These are phyloP conservation scores for Microtus obscurus DNA, from an alignment of 2,797 vertebrate genomes.

Conservation along the genomic window DNA sequence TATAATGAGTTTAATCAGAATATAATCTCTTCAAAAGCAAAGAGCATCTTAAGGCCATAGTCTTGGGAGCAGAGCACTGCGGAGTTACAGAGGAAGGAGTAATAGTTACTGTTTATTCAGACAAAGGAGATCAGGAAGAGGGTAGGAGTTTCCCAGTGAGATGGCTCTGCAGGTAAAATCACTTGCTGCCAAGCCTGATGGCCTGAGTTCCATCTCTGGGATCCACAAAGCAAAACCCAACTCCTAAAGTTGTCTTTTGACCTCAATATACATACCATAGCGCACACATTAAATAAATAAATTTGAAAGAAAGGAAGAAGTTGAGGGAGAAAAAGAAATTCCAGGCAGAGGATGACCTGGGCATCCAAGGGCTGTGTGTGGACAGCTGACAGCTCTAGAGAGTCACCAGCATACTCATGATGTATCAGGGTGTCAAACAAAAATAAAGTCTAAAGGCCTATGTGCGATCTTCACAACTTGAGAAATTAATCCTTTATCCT, in stretches of 20 bases:
- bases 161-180: background rate
- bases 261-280: background rate
- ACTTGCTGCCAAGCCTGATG: background rate
- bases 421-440: no score
- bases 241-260: background rate
- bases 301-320: background rate
- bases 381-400: background rate
- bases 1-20: background rate
- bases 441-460: background rate
- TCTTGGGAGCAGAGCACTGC: background rate
- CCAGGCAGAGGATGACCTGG: background rate
- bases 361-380: fast-evolving
- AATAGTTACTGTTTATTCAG: background rate
- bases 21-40: background rate
- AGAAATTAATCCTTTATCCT: background rate
- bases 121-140: background rate
- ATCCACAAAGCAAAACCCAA: background rate
- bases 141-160: background rate
- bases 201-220: background rate
- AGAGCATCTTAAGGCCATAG: background rate
- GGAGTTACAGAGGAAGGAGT: background rate
- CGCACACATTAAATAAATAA: background rate
- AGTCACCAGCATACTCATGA: background rate
- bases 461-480: background rate
- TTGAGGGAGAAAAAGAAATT: background rate